A percentile compares a stretch with the other conserved stretches of the same genome.
phyloP scores from a whole-genome alignment of 2,113 vertebrate genomes.

The Tyto alba region DNA sequence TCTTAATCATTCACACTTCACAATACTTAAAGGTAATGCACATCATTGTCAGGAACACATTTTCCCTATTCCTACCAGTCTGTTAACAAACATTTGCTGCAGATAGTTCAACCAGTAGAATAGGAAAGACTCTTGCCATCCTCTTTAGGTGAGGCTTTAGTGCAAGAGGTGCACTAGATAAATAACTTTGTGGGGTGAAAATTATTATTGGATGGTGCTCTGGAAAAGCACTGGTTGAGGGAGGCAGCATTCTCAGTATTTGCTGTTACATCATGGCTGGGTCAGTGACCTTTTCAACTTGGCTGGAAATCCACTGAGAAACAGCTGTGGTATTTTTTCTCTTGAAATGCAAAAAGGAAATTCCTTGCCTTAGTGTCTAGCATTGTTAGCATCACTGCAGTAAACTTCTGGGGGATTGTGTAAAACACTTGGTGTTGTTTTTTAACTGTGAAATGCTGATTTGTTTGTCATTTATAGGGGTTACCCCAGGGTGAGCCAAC shows the following conservation, averaged over 20 bases:
- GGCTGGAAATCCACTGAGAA: slow-evolving; percentile 10
- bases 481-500: slow-evolving; percentile 57
- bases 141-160: not conserved
- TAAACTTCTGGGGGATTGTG: slow-evolving; percentile 39
- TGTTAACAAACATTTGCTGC: not conserved
- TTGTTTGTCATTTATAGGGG: slow-evolving; percentile 60
- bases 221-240: not conserved
- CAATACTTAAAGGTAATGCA: not conserved
- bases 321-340: slow-evolving; percentile 27
- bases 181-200: not conserved
- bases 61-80: not conserved
- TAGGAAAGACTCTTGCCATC: not conserved
- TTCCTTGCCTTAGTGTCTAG: slow-evolving; percentile 41
- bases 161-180: not conserved
- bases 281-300: slow-evolving; percentile 27
- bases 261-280: not conserved
- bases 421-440: slow-evolving; percentile 24
- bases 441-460: slow-evolving; percentile 51
- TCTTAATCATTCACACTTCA: not conserved
- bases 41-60: not conserved
- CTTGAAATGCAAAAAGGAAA: slow-evolving; percentile 49
- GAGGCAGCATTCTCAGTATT: not conserved
- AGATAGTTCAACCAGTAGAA: not conserved
- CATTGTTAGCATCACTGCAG: slow-evolving; percentile 36
- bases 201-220: not conserved